Evolutionary conservation across 2,113 vertebrate genomes (phyloP).

Genomic region (Stigmatopora argus): DNA sequence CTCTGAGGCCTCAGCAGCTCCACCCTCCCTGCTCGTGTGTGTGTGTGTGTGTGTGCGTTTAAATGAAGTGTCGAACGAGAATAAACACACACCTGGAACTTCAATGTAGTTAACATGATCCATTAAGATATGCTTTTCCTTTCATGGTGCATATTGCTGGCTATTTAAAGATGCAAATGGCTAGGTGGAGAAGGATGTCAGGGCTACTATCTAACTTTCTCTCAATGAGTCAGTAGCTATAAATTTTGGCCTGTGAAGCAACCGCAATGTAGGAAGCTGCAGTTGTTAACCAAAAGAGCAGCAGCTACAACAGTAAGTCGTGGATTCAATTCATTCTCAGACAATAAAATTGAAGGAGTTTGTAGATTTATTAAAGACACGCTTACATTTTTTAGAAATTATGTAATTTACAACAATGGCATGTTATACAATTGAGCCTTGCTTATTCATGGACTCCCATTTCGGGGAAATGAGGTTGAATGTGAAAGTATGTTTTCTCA

Average conservation of each 20-base stretch:
- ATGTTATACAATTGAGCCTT: too few species aligned
- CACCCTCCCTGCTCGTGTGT: conserved; percentile 24
- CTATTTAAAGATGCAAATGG: not conserved
- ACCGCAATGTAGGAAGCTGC: not conserved
- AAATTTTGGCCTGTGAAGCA: not conserved
- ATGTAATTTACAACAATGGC: not conserved
- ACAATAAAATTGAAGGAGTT: not conserved
- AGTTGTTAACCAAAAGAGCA: not conserved
- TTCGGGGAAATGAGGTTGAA: too few species aligned
- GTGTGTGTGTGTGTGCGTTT: not conserved
- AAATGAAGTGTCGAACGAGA: not conserved
- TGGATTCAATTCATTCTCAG: not conserved
- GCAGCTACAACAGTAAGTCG: not conserved
- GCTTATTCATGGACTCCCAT: too few species aligned
- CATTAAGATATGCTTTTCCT: not conserved
- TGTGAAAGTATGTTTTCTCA: too few species aligned
- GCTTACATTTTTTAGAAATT: not conserved
- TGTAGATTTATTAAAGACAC: not conserved
- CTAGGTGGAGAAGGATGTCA: not conserved
- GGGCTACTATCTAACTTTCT: not conserved
- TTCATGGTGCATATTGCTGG: not conserved
- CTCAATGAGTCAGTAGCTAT: not conserved
- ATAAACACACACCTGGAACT: conserved; percentile 2
- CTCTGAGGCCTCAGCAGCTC: conserved; percentile 3
- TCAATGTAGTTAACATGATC: not conserved